These are phyloP conservation scores for Druon quercuslanigerum DNA, from an alignment of 1,140 invertebrate genomes.

Conservation along the genomic window DNA sequence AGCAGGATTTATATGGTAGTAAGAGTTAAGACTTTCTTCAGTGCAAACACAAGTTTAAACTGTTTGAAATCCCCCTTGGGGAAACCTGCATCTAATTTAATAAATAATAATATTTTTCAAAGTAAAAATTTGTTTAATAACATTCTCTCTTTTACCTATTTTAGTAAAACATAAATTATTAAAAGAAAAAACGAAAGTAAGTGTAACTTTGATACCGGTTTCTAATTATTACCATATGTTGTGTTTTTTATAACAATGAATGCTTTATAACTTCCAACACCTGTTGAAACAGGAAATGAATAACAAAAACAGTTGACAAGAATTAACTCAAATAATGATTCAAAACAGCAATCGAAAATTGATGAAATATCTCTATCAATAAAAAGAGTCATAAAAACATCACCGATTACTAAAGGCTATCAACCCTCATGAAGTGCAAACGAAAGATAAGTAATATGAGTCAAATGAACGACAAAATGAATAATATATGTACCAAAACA, in stretches of 20 bases:
- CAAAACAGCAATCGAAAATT: too few species aligned
- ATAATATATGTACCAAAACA: too few species aligned
- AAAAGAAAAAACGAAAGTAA: neutral
- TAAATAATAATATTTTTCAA: neutral
- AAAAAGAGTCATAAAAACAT: too few species aligned
- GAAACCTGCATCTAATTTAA: neutral
- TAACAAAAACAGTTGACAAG: neutral
- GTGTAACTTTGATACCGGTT: neutral
- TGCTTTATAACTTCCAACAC: constrained; percentile 1
- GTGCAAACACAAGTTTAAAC: neutral
- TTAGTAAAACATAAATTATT: neutral
- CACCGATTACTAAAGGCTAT: too few species aligned
- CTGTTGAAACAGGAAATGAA: neutral
- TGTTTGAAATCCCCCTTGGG: neutral
- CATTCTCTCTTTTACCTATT: neutral
- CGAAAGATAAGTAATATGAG: too few species aligned
- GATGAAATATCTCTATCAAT: too few species aligned
- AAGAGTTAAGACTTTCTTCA: neutral
- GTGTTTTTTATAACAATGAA: neutral
- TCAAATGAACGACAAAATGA: too few species aligned
- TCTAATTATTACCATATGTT: neutral
- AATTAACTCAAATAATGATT: neutral
- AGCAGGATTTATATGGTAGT: constrained; percentile 7
- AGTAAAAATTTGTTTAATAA: neutral
- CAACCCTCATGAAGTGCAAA: too few species aligned